A percentile compares a stretch with the other conserved stretches of the same genome.
Conservation (phyloP, 2,113 vertebrate genomes). For the Hirundichthys speculiger region DNA sequence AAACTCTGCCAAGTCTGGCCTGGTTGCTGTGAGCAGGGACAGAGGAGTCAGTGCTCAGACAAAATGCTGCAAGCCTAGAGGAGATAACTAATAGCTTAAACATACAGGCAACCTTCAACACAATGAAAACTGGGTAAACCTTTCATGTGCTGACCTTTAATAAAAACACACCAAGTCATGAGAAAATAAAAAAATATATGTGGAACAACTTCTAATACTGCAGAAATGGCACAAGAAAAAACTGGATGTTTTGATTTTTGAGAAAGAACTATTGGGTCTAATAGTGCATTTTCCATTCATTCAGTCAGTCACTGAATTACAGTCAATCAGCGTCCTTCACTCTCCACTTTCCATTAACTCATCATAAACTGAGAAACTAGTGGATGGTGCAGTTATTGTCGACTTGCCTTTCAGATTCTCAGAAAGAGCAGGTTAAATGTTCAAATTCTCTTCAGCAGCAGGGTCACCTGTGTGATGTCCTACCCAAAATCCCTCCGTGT, state of each 20-base stretch:
- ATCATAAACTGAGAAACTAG: neutral
- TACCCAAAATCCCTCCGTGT: neutral
- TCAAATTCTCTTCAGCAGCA: constrained; percentile 28
- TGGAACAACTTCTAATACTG: neutral
- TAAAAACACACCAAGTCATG: no score
- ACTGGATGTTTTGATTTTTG: neutral
- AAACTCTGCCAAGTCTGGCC: constrained; percentile 67
- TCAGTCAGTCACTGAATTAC: constrained; percentile 16
- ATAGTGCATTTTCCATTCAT: neutral
- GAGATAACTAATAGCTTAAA: constrained; percentile 5
- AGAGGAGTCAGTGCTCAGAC: constrained; percentile 14
- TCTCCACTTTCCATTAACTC: neutral
- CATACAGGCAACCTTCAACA: constrained; percentile 4
- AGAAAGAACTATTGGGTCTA: no score
- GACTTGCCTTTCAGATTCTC: constrained; percentile 50
- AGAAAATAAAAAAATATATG: neutral
- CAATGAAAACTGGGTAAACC: neutral
- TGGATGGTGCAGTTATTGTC: neutral
- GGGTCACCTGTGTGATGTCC: constrained; percentile 44
- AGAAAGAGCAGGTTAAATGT: constrained; percentile 17
- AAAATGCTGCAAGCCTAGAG: neutral
- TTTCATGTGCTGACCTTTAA: neutral
- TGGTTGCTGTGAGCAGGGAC: constrained; percentile 18
- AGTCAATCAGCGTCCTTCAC: neutral
- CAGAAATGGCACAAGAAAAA: neutral